These are phyloP conservation scores for Botia almorhae DNA, from an alignment of 2,797 vertebrate species.

Conservation along the genomic window DNA sequence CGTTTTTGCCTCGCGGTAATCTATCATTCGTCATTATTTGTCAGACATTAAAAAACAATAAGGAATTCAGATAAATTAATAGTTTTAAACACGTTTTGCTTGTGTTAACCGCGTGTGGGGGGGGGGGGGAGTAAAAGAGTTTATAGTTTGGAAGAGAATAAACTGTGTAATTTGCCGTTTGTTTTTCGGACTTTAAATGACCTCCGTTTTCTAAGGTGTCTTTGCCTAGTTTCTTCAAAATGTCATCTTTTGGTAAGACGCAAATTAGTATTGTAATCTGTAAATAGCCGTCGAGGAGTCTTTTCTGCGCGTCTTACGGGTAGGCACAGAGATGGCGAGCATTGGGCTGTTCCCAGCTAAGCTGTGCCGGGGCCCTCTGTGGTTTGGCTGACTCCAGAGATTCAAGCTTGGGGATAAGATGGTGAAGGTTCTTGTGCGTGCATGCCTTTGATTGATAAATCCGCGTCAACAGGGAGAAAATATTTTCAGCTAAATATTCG, in stretches of 20 bases:
- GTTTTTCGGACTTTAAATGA: not conserved
- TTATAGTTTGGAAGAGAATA: not conserved
- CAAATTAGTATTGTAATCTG: conserved; percentile 76
- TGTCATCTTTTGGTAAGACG: conserved; percentile 93
- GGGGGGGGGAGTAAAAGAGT: not conserved
- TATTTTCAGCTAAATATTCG: conserved; percentile 97
- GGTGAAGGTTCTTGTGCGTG: conserved; percentile 87
- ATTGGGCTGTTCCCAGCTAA: conserved; percentile 82
- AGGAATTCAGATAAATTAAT: conserved; percentile 58
- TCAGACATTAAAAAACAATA: conserved; percentile 83
- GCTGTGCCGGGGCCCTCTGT: conserved; percentile 86
- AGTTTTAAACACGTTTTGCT: not conserved
- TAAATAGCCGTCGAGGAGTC: conserved; percentile 78
- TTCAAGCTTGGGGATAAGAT: conserved; percentile 91
- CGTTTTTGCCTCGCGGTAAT: conserved; percentile 82
- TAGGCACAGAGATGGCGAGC: conserved; percentile 83
- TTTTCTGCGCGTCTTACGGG: conserved; percentile 73
- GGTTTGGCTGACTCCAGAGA: conserved; percentile 87
- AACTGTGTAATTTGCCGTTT: no score
- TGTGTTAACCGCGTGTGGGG: not conserved
- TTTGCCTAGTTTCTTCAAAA: conserved; percentile 62
- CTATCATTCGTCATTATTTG: conserved; percentile 82
- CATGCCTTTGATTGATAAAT: conserved; percentile 97
- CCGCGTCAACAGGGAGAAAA: conserved; percentile 97
- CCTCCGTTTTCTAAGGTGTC: not conserved